Percentiles rank a stretch among this genome's conserved stretches.
These are phyloP conservation scores for Macrobrachium rosenbergii DNA, from an alignment of 1,140 invertebrate species.

Conservation along the genomic window DNA sequence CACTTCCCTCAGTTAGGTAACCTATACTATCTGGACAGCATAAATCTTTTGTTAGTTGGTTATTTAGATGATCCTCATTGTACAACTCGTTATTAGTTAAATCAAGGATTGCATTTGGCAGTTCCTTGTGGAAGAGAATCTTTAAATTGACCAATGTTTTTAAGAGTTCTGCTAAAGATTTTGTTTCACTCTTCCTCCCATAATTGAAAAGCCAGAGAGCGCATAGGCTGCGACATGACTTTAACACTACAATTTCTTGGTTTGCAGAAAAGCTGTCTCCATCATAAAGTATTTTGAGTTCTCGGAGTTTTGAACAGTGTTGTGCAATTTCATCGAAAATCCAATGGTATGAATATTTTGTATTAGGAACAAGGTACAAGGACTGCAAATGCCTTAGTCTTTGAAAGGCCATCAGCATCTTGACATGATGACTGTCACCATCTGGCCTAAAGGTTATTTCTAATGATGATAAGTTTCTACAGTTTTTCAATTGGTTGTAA, in stretches of 20 bases:
- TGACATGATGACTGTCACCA: not conserved
- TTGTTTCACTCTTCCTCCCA: slow-evolving; percentile 37
- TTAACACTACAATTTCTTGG: not conserved
- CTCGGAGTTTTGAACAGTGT: slow-evolving; percentile 19
- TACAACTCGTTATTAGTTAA: not conserved
- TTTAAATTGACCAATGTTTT: slow-evolving; percentile 23
- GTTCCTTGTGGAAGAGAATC: slow-evolving; percentile 46
- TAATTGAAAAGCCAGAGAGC: slow-evolving; percentile 55
- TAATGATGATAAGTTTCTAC: slow-evolving; percentile 24
- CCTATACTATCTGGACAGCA: too few relatives aligned
- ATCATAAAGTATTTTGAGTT: slow-evolving; percentile 41
- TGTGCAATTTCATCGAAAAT: slow-evolving; percentile 18
- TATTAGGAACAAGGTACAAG: slow-evolving; percentile 32
- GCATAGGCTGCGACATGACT: not conserved
- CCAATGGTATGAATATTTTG: slow-evolving; percentile 48
- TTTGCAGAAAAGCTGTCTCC: slow-evolving; percentile 21
- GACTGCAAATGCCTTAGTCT: slow-evolving; percentile 22
- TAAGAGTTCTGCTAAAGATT: slow-evolving; percentile 6
- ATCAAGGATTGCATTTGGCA: slow-evolving; percentile 53
- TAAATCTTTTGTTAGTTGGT: not conserved
- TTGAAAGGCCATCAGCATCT: slow-evolving; percentile 6
- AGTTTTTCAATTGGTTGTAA: slow-evolving; percentile 26
- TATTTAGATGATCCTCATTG: not conserved
- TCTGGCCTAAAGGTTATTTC: slow-evolving; percentile 29
- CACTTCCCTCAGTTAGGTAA: too few relatives aligned